These are phyloP conservation scores for Ferdinandea cuprea DNA, from an alignment of 2,888 invertebrate genomes.

Conservation along the genomic window DNA sequence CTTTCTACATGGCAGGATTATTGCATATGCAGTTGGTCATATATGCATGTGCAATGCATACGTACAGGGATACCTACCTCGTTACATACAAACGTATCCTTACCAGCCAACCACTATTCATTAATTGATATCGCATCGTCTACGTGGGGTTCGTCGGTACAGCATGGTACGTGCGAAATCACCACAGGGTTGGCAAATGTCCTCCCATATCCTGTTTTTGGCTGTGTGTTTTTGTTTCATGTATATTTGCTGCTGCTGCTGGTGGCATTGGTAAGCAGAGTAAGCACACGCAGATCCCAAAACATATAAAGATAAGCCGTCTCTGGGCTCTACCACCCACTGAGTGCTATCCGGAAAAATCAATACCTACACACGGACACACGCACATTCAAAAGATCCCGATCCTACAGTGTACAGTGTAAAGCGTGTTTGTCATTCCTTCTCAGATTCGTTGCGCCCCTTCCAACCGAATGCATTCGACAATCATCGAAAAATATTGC, in stretches of 20 bases:
- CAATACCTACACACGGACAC: slow-evolving; percentile 72
- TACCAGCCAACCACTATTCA: slow-evolving; percentile 77
- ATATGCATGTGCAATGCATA: slow-evolving; percentile 71
- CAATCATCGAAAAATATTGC: slow-evolving; percentile 69
- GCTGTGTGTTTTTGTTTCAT: slow-evolving; percentile 62
- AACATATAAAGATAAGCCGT: slow-evolving; percentile 57
- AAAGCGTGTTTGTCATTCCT: slow-evolving; percentile 5
- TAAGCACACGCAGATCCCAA: slow-evolving; percentile 62
- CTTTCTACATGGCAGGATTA: slow-evolving; percentile 53
- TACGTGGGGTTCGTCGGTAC: slow-evolving; percentile 61
- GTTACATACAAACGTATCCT: slow-evolving; percentile 52
- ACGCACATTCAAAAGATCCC: slow-evolving; percentile 62
- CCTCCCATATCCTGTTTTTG: slow-evolving; percentile 67
- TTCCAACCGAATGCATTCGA: slow-evolving; percentile 67
- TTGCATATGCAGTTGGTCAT: slow-evolving; percentile 69
- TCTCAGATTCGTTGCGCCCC: slow-evolving; percentile 4
- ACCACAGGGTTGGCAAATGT: slow-evolving; percentile 71
- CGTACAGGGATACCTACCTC: slow-evolving; percentile 17
- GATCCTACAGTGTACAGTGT: slow-evolving; percentile 14
- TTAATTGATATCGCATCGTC: slow-evolving; percentile 81
- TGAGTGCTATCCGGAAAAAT: slow-evolving; percentile 39
- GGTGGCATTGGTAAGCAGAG: slow-evolving; percentile 26
- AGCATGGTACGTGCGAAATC: slow-evolving; percentile 70
- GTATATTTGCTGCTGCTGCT: slow-evolving; percentile 41
- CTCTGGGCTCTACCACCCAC: slow-evolving; percentile 34